Evolutionary conservation across 2,888 invertebrate genomes (phyloP), one percentile per base, ranked within the genome.

Genomic region (Drosophila villosipedis): DNA sequence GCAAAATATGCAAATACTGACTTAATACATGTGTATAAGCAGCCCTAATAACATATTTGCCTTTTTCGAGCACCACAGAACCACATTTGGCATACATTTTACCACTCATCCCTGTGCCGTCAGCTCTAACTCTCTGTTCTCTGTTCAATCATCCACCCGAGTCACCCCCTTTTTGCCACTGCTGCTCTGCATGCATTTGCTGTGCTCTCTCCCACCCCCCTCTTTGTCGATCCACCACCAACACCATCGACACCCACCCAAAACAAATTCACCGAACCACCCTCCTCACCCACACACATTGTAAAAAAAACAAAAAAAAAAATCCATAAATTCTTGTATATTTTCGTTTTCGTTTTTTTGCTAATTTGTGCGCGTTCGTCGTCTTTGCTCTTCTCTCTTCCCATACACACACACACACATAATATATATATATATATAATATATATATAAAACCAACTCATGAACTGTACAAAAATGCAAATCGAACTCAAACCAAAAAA

Each of bases 371-470:
- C 88, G 87, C 86, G 86, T 84, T 88, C 78, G 76, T 81, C 89
- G 81, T 91, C 78, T 87, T 75, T 89, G 86, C 91, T 86, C 84
- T 90, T 91, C 81, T 91, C 82, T 91, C 84, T 79, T 84, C 83
- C 72, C 80, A 79, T 57, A 82, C 73, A 89, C 74, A 88, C 52
- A 54, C 28, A 61, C 31, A 66, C n/a, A 74, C 30, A 71, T 28
- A 28, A 28, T 28, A 69, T 16, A 73, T 37, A 66, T 25, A 52
- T 35, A 74, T 12, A 69, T 9, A 69, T 22, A 76, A 47, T 35
- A 55, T 63, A 65, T 52, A 52, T 25, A 65, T 58, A 50, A n/a
- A 66, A 73, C 55, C 61, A 65, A 68, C 66, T 80, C 88, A 90
- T 88, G 69, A 76, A 73, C 69, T 85, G 89, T 85, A 89, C 66